Evolutionary conservation across 2,113 vertebrate species (phyloP).

Genomic region (Proteles cristata): DNA sequence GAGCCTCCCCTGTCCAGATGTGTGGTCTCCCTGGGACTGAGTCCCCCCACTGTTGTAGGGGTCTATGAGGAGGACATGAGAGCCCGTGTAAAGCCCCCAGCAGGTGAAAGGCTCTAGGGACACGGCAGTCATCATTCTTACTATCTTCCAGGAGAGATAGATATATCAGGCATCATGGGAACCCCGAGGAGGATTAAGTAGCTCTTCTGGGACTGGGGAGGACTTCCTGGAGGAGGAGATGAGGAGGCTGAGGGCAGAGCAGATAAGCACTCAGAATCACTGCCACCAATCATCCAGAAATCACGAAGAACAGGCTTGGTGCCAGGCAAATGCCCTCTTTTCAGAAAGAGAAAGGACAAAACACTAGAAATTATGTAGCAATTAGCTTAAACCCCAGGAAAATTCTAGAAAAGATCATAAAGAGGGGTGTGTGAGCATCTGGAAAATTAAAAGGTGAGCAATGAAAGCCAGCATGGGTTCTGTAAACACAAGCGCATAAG

Average conservation of each 20-base stretch:
- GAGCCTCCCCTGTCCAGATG: not conserved
- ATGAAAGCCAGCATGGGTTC: not conserved
- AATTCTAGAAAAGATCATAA: not conserved
- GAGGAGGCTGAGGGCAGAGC: not conserved
- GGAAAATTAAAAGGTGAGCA: slow-evolving; percentile 7
- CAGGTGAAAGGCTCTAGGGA: not conserved
- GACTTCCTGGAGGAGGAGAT: not conserved
- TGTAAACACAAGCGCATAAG: not conserved
- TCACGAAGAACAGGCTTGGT: not conserved
- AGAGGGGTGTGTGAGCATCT: not conserved
- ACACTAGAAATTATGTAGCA: slow-evolving; percentile 7
- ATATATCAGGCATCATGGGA: not conserved
- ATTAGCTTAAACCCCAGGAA: not conserved
- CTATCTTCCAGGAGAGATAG: not conserved
- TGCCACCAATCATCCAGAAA: not conserved
- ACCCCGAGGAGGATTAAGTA: not conserved
- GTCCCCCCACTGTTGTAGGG: not conserved
- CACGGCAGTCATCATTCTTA: not conserved
- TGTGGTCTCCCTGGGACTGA: not conserved
- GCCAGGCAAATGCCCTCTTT: not conserved
- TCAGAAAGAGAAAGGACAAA: not conserved
- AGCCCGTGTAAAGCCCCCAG: not conserved
- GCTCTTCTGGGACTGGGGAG: not conserved
- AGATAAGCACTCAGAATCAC: not conserved
- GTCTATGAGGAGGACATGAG: not conserved